Percentiles rank a stretch among this genome's conserved stretches.
These are phyloP conservation scores for Adelosebastes latens DNA, from an alignment of 2,797 vertebrate species.

Conservation along the genomic window DNA sequence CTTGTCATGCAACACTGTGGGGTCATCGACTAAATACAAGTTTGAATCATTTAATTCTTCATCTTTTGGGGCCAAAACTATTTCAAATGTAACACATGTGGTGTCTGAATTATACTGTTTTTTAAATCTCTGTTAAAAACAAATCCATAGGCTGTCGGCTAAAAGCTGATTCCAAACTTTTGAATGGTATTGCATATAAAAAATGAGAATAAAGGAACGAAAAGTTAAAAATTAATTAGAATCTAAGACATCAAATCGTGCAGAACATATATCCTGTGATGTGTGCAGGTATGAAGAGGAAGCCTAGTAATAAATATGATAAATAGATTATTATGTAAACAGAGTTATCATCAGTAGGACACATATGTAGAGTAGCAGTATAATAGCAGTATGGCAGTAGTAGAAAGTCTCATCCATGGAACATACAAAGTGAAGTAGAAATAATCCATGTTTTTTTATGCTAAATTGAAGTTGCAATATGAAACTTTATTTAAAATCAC, in stretches of 20 bases:
- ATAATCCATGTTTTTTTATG: not conserved
- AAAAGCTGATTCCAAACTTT: not conserved
- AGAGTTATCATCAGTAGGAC: not conserved
- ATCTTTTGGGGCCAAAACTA: not conserved
- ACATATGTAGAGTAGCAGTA: not conserved
- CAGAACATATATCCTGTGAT: not conserved
- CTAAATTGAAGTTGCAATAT: not conserved
- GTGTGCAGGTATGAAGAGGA: not conserved
- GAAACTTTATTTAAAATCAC: slow-evolving; percentile 34
- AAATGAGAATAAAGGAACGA: not conserved
- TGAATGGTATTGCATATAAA: not conserved
- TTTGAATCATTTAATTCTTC: not conserved
- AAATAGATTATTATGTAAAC: not conserved
- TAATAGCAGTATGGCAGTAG: not conserved
- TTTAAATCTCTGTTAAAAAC: not conserved
- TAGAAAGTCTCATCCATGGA: not conserved
- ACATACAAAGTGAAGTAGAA: not conserved
- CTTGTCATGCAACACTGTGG: not conserved
- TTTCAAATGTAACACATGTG: not conserved
- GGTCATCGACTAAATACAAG: too few relatives aligned
- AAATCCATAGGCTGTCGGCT: not conserved
- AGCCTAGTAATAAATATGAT: not conserved
- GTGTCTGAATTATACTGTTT: not conserved
- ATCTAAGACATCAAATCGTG: not conserved
- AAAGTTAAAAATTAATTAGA: not conserved